Evolutionary conservation across 1,140 invertebrate genomes (phyloP).

Genomic region (Heterodera carotae): DNA sequence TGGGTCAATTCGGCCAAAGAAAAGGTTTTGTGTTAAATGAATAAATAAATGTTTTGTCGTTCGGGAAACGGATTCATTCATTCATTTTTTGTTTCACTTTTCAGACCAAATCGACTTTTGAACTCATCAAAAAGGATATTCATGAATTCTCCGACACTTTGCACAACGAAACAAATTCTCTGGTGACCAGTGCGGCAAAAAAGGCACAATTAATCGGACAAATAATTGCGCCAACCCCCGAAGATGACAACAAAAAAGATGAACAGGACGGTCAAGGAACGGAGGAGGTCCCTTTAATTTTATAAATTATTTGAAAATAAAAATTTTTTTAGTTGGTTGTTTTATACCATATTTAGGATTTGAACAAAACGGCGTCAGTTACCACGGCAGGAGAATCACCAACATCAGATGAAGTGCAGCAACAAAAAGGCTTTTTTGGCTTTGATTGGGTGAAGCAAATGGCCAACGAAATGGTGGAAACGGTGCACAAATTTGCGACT

Average conservation of each 20-base stretch:
- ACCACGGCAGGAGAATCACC: not conserved
- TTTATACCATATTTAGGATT: not conserved
- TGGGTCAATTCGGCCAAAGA: constrained; percentile 49
- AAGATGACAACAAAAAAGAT: constrained; percentile 33
- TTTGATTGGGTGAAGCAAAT: constrained; percentile 41
- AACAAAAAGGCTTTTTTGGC: constrained; percentile 31
- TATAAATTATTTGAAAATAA: not conserved
- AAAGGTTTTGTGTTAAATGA: too few species aligned
- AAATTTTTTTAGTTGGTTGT: constrained; percentile 13
- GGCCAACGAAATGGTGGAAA: constrained; percentile 56
- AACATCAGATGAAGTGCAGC: constrained; percentile 23
- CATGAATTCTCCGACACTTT: constrained; percentile 58
- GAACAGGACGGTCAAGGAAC: not conserved
- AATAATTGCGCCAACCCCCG: constrained; percentile 39
- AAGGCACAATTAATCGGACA: constrained; percentile 54
- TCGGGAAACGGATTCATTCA: constrained; percentile 1
- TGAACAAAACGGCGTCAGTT: not conserved
- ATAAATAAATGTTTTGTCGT: constrained; percentile 3
- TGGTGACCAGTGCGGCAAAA: constrained; percentile 46
- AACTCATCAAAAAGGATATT: constrained; percentile 57
- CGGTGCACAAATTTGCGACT: constrained; percentile 56
- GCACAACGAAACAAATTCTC: constrained; percentile 48
- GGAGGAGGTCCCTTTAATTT: constrained; percentile 15
- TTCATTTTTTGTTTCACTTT: constrained; percentile 9
- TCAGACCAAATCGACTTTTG: constrained; percentile 56